Percentiles rank a stretch among this genome's conserved stretches.
phyloP scores from a whole-genome alignment of 2,113 vertebrate genomes.

The Arizona elegans region DNA sequence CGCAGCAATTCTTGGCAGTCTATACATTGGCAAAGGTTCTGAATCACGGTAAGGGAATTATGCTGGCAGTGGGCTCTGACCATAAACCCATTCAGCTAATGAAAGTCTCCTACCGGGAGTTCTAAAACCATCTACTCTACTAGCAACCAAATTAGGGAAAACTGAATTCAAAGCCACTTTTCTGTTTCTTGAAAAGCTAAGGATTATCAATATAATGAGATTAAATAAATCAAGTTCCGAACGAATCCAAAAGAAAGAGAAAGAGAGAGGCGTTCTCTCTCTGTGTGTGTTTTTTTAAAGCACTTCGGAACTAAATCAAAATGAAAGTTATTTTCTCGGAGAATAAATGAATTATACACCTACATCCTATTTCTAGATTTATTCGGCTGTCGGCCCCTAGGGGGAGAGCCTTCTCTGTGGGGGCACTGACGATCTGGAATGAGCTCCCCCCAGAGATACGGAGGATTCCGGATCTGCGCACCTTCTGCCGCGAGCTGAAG shows the following conservation, averaged over 20 bases:
- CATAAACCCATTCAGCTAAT: not conserved
- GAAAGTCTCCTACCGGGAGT: constrained; percentile 36
- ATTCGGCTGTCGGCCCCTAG: too few species aligned
- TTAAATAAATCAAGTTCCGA: constrained; percentile 4
- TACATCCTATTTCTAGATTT: not conserved
- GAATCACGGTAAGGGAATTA: not conserved
- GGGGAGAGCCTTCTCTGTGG: too few species aligned
- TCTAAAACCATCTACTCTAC: not conserved
- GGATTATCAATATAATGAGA: not conserved
- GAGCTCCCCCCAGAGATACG: too few species aligned
- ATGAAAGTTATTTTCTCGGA: not conserved
- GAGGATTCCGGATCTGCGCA: too few species aligned
- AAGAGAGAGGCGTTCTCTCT: not conserved
- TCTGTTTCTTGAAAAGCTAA: constrained; percentile 4
- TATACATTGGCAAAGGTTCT: not conserved
- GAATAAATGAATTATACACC: too few species aligned
- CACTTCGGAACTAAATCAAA: not conserved
- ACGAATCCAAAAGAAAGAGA: not conserved
- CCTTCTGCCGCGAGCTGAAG: too few species aligned
- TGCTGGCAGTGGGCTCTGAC: not conserved
- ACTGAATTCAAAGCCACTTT: constrained; percentile 1
- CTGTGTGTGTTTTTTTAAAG: not conserved
- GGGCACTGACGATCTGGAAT: too few species aligned
- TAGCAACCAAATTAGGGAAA: not conserved
- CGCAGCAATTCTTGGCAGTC: constrained; percentile 21